Evolutionary conservation across 2,113 vertebrate genomes (phyloP).

Genomic region (Notechis scutatus): DNA sequence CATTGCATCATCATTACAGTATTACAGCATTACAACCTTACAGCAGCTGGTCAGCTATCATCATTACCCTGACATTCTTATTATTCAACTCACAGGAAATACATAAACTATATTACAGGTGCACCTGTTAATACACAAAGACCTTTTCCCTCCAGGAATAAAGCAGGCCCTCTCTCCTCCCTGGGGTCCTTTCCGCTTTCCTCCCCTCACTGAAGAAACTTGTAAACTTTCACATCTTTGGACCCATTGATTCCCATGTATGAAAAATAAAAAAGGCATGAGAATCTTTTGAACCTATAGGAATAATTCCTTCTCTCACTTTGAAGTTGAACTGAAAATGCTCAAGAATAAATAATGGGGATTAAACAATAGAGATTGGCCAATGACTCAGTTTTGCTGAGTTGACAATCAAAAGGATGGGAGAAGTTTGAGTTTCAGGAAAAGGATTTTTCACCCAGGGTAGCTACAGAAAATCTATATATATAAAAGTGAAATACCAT

Average conservation of each 20-base stretch:
- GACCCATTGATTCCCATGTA: neutral
- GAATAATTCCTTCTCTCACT: neutral
- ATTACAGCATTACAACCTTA: no score
- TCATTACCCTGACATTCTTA: neutral
- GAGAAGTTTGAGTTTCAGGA: slow-evolving; percentile 20
- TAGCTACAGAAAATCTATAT: slow-evolving; percentile 20
- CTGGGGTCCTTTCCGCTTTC: neutral
- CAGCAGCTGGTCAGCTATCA: no score
- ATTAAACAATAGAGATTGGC: slow-evolving; percentile 27
- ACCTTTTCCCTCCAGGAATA: neutral
- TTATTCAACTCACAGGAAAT: neutral
- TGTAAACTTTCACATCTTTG: neutral
- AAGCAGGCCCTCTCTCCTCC: neutral
- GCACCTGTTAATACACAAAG: neutral
- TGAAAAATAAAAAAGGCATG: neutral
- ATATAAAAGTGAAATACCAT: no score
- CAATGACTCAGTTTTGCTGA: slow-evolving; percentile 7
- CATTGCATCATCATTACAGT: no score
- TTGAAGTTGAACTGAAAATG: neutral
- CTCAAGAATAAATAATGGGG: slow-evolving; percentile 40
- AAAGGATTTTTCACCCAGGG: neutral
- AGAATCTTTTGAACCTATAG: neutral
- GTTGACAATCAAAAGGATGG: neutral
- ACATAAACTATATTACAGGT: neutral
- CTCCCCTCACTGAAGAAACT: neutral